Conservation (phyloP, 2,797 vertebrate species). For the Scolopax bukidnonensis region DNA sequence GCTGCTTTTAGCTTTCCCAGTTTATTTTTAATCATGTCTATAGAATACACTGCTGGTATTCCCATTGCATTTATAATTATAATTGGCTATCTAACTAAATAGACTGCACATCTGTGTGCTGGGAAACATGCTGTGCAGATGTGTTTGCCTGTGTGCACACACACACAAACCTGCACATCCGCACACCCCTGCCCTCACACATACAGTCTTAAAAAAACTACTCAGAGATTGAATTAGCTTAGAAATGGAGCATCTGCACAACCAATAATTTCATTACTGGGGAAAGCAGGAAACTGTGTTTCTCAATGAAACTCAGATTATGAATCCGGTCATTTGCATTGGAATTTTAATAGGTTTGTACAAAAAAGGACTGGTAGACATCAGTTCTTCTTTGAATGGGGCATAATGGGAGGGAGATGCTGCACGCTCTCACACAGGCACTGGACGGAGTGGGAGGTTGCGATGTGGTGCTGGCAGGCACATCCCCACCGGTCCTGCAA, state of each 20-base stretch:
- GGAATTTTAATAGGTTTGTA: conserved; percentile 70
- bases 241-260: conserved; percentile 69
- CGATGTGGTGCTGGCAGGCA: not conserved
- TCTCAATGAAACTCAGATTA: conserved; percentile 71
- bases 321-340: conserved; percentile 68
- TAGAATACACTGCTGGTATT: not conserved
- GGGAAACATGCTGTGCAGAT: conserved; percentile 7
- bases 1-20: conserved; percentile 59
- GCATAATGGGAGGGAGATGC: not conserved
- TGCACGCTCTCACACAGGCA: not conserved
- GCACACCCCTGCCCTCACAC: conserved; percentile 29
- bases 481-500: not conserved
- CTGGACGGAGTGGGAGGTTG: not conserved
- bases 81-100: conserved; percentile 58
- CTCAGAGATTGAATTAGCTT: conserved; percentile 59
- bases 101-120: not conserved
- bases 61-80: conserved; percentile 62
- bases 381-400: conserved; percentile 41
- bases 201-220: not conserved
- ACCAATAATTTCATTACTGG: conserved; percentile 66
- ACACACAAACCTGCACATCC: conserved; percentile 23
- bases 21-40: conserved; percentile 56
- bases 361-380: conserved; percentile 51
- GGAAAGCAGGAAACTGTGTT: conserved; percentile 70
- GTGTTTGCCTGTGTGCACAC: not conserved